Percentiles rank a stretch among this genome's conserved stretches.
Evolutionary conservation across 2,888 invertebrate species (phyloP).

Genomic region (Platypus cylindrus): DNA sequence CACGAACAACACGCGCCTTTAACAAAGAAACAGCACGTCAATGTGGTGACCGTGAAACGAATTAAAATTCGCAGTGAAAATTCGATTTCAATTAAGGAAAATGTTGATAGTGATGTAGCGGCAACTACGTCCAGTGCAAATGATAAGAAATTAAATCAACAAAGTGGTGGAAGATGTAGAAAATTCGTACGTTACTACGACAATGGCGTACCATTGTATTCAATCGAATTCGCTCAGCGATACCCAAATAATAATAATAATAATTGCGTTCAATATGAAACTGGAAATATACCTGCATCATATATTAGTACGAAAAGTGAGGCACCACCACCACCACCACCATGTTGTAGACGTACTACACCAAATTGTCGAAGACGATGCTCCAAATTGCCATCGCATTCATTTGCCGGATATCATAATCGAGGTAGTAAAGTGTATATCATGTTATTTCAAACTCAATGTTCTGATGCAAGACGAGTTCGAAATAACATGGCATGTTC

Average conservation of each 20-base stretch:
- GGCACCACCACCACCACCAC: no score
- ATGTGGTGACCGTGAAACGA: conserved; percentile 11
- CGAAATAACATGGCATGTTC: no score
- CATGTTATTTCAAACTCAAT: no score
- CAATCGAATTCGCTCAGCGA: conserved; percentile 9
- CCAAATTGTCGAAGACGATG: conserved; percentile 21
- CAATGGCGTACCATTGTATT: conserved; percentile 12
- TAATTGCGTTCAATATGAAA: no score
- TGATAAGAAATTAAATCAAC: conserved; percentile 5
- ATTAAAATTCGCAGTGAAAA: conserved; percentile 14
- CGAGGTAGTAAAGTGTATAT: conserved; percentile 14
- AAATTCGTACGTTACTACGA: conserved; percentile 18
- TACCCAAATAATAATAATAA: conserved; percentile 5
- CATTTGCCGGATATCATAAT: conserved; percentile 5
- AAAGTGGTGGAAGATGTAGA: conserved; percentile 12
- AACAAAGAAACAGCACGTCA: no score
- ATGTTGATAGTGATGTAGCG: conserved; percentile 1
- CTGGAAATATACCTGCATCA: no score
- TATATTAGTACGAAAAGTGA: no score
- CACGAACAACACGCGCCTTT: no score
- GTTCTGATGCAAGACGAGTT: no score
- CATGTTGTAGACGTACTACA: conserved; percentile 21
- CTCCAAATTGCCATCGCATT: conserved; percentile 7
- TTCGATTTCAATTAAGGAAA: no score
- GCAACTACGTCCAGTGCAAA: no score